Evolutionary conservation across 2,888 invertebrate genomes (phyloP).

Genomic region (Nomada ruficornis): DNA sequence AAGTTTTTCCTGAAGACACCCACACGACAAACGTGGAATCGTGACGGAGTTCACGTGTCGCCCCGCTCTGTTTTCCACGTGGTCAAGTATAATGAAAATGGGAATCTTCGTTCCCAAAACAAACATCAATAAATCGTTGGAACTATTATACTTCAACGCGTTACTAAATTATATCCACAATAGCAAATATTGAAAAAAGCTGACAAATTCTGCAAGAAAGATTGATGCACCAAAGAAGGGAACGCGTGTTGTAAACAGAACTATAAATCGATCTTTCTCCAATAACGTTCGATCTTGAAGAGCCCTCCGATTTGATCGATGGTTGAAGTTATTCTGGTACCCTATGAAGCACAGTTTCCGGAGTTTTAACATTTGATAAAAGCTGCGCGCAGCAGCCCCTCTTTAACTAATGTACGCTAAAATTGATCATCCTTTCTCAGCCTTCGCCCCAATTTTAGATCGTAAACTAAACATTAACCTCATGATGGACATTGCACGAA

Average conservation of each 20-base stretch:
- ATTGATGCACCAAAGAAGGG: background rate
- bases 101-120: background rate
- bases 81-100: conserved; percentile 26
- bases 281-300: background rate
- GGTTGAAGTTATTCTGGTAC: conserved; percentile 48
- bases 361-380: conserved; percentile 49
- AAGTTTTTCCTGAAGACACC: conserved; percentile 23
- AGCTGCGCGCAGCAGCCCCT: conserved; percentile 20
- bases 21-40: conserved; percentile 22
- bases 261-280: conserved; percentile 2
- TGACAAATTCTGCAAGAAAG: background rate
- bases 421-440: conserved; percentile 65
- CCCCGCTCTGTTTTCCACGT: conserved; percentile 42
- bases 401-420: conserved; percentile 44
- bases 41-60: conserved; percentile 52
- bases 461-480: conserved; percentile 59
- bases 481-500: conserved; percentile 54
- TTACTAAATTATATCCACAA: no score
- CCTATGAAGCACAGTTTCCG: background rate
- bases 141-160: no score
- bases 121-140: background rate
- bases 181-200: background rate
- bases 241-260: background rate
- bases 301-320: conserved; percentile 58
- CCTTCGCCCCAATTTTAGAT: conserved; percentile 66